Conservation (phyloP, 2,113 vertebrate genomes). For the Mustela nigripes region DNA sequence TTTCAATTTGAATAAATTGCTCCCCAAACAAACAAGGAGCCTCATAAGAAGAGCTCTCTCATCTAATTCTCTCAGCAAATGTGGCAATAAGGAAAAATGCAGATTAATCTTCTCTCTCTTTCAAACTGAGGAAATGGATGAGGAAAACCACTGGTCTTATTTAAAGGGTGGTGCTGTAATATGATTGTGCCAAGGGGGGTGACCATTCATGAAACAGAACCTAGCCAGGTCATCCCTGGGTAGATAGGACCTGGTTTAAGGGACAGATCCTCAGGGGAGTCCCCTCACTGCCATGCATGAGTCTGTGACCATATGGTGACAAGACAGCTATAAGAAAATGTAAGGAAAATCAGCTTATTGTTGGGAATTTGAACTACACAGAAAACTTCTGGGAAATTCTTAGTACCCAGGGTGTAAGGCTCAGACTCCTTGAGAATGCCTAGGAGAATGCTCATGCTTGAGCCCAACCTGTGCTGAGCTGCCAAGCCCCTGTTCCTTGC, state of each 20-base stretch:
- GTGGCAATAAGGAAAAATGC: neutral
- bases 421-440: neutral
- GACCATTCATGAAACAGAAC: slow-evolving; percentile 29
- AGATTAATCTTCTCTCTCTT: slow-evolving; percentile 39
- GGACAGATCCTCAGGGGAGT: neutral
- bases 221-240: neutral
- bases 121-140: slow-evolving; percentile 28
- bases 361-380: neutral
- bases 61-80: slow-evolving; percentile 9
- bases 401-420: neutral
- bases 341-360: neutral
- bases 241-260: neutral
- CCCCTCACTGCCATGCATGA: neutral
- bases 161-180: neutral
- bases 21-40: slow-evolving; percentile 1
- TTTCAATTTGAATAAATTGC: slow-evolving; percentile 47
- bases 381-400: slow-evolving; percentile 4
- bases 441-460: neutral
- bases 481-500: neutral
- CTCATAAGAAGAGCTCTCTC: neutral
- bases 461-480: neutral
- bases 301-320: neutral
- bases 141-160: slow-evolving; percentile 26
- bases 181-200: neutral
- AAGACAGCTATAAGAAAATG: neutral